Conservation (phyloP, 2,113 vertebrate genomes). For the Lagopus muta region DNA sequence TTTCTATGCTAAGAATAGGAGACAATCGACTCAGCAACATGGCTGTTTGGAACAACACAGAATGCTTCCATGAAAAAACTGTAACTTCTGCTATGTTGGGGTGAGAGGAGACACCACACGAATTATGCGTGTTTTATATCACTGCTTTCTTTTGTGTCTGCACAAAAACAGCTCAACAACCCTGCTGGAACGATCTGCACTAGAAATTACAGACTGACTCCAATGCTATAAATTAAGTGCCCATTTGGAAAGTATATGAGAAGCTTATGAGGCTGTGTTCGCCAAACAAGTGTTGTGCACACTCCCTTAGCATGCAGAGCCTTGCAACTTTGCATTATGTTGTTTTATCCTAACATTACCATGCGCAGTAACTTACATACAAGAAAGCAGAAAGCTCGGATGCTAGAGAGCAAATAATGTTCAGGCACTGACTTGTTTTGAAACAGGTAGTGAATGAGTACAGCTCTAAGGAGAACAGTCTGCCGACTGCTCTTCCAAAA, state of each 20-base stretch:
- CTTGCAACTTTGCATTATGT: neutral
- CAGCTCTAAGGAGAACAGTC: neutral
- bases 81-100: neutral
- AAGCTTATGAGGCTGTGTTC: neutral
- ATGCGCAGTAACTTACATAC: neutral
- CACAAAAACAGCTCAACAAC: neutral
- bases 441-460: accelerated
- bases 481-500: neutral
- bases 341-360: neutral
- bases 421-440: neutral
- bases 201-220: neutral
- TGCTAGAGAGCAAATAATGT: neutral
- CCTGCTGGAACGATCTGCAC: neutral
- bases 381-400: neutral
- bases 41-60: neutral
- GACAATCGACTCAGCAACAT: neutral
- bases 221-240: neutral
- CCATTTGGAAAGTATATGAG: neutral
- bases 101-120: neutral
- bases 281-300: no score
- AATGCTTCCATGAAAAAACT: neutral
- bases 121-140: neutral
- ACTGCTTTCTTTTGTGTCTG: neutral
- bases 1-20: neutral
- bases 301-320: neutral